These are phyloP conservation scores for Clarias platycephalus DNA, from an alignment of 2,797 vertebrate species.

Conservation along the genomic window DNA sequence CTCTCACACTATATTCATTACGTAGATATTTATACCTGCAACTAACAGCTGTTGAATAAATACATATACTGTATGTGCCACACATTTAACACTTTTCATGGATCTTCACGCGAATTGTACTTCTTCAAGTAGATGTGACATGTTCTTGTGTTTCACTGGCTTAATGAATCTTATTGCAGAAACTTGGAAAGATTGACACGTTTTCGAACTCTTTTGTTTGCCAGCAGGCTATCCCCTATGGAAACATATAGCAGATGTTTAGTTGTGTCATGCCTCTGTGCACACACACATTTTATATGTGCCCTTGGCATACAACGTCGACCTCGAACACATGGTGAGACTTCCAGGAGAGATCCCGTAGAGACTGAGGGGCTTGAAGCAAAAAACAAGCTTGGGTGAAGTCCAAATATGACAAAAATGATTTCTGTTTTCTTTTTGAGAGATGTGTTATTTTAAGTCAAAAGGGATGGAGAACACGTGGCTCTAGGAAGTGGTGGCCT, in stretches of 20 bases:
- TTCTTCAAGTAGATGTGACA: neutral
- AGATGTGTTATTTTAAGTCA: conserved; percentile 42
- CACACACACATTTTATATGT: conserved; percentile 52
- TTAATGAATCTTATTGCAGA: conserved; percentile 3
- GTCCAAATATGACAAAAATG: conserved; percentile 38
- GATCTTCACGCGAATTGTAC: neutral
- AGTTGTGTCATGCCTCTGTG: conserved; percentile 51
- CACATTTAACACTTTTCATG: conserved; percentile 1
- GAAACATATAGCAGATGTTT: conserved; percentile 52
- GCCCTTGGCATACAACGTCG: conserved; percentile 44
- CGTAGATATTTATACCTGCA: neutral
- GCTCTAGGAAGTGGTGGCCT: neutral
- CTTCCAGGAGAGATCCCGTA: conserved; percentile 48
- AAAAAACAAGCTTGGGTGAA: conserved; percentile 32
- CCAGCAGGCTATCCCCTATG: conserved; percentile 24
- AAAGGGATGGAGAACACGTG: neutral
- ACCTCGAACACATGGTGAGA: conserved; percentile 47
- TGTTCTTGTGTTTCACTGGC: neutral
- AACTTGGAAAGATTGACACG: neutral
- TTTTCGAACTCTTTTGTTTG: conserved; percentile 20
- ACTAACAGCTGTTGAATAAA: neutral
- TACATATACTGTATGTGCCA: neutral
- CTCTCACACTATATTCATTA: conserved; percentile 8
- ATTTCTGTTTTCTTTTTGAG: conserved; percentile 41
- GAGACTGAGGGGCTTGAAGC: conserved; percentile 17